Conservation (phyloP, 2,797 vertebrate species). For the Sebastes steindachneri region DNA sequence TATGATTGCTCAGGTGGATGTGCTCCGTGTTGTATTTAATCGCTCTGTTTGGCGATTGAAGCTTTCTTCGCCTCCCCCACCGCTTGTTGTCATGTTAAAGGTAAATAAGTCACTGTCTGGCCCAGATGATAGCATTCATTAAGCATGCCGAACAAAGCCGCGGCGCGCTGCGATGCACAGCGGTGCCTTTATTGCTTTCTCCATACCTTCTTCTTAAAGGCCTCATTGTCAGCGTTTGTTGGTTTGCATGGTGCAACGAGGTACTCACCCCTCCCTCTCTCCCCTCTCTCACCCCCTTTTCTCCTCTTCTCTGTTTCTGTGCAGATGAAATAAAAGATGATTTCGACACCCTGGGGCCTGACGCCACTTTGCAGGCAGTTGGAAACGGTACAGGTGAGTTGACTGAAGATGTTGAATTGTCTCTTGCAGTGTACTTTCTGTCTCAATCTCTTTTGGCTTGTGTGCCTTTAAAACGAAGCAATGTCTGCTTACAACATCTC, state of each 20-base stretch:
- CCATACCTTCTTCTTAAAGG: slow-evolving; percentile 69
- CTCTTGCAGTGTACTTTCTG: not conserved
- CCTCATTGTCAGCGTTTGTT: slow-evolving; percentile 53
- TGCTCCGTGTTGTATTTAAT: slow-evolving; percentile 77
- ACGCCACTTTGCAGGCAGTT: slow-evolving; percentile 89
- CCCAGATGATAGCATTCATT: slow-evolving; percentile 86
- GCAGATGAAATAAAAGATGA: slow-evolving; percentile 99
- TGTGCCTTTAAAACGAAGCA: not conserved
- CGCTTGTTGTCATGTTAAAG: slow-evolving; percentile 87
- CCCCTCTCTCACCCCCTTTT: not conserved
- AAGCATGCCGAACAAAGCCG: slow-evolving; percentile 83
- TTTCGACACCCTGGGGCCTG: slow-evolving; percentile 94
- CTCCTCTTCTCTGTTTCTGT: slow-evolving; percentile 40
- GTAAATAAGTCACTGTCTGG: slow-evolving; percentile 90
- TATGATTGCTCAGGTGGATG: slow-evolving; percentile 83
- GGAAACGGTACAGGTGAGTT: slow-evolving; percentile 97
- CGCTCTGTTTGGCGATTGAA: slow-evolving; percentile 73
- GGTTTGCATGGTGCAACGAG: slow-evolving; percentile 47
- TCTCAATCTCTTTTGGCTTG: not conserved
- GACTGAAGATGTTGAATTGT: not conserved
- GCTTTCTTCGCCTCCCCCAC: slow-evolving; percentile 64
- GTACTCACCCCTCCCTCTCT: slow-evolving; percentile 50
- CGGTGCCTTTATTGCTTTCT: slow-evolving; percentile 69
- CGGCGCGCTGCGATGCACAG: slow-evolving; percentile 64
- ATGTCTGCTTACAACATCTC: not conserved